Evolutionary conservation across 2,888 invertebrate genomes (phyloP), one percentile per base, ranked within the genome.

Genomic region (Eristalis intricaria): DNA sequence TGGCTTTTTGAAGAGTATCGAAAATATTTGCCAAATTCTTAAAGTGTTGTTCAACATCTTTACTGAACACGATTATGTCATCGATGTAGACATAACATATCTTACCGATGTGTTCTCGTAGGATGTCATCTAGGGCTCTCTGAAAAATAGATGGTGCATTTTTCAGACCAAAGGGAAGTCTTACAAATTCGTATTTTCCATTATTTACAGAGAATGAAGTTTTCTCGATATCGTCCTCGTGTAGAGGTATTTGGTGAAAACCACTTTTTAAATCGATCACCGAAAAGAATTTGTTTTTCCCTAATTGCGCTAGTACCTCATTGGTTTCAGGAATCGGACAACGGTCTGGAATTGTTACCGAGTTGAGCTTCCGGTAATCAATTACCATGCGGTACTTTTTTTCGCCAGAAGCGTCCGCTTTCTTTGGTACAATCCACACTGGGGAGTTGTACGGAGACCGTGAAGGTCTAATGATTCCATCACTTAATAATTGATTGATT

Each of bases 111-210:
- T 77, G 43, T 19, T 65, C 40, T 64, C 75, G 61, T 43, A 79
- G 64, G 32, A 74, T 69, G 7, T 75, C 61, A 13, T 80, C 74
- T n/a, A 80, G 23, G 3, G 61, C 40, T 35, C 68, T 69, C 38
- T 84, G 80, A 64, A 84, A 88, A 66, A 82, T 88, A 7, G 65
- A 63, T 13, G 76, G 75, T 8, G 77, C 60, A 26, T 83, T 76
- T 13, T 83, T 83, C 15, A 77, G 60, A 5, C 77, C 76, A 32
- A 83, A 78, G 8, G 73, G 73, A 38, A 83, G 68, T 50, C 50
- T n/a, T 50, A 50, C 19, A 2, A 50, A 50, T 50, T 50, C 19
- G 8, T 50, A 22, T 23, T 74, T 84, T 19, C 78, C 69, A 13
- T 78, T 63, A 40, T 78, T 84, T 19, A 84, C 56, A 13, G 64